Evolutionary conservation across 1,140 invertebrate species (phyloP), one percentile per base, ranked within the genome.

Genomic region (Drosophila micromelanica): DNA sequence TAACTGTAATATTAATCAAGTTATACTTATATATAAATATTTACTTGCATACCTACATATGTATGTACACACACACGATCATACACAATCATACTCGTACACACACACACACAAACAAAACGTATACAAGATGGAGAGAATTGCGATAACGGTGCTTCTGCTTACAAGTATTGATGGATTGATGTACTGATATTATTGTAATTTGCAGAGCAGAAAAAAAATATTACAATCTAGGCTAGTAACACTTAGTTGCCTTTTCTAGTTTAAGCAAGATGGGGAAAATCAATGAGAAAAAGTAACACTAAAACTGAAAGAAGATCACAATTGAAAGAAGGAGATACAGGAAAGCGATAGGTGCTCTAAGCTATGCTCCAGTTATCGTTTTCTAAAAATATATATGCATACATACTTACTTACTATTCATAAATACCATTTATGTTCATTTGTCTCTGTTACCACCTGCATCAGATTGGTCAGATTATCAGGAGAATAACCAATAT

Each of bases 191-290:
- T n/a, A n/a, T n/a, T n/a, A 27, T 20, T 15, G 9, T 15, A 15
- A 49, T 27, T 49, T 13, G 12, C 23, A 27, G 38, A 37, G 57
- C 42, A 17, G 17, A 1, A 23, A 23, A 48, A 23, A 9, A 32
- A 13, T 42, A 54, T 57, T 42, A 62, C 45, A 57, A 49, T 30
- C 38, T 73, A 70, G 65, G 57, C 71, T 69, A 73, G 52, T 62
- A 55, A 69, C 71, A 73, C 64, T 73, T 62, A 62, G 71, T 69
- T 73, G 71, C 71, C 71, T 73, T 73, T 69, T 69, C 43, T 73
- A 73, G 57, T 48, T 45, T 73, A 73, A 73, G 71, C 65, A 6
- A 60, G 37, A 17, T 13, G 30, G 35, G 23, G 4, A 46, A 27
- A 45, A 54, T 5, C 5, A 3, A 55, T 8, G n/a, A 32, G 12